Conservation (phyloP, 2,888 invertebrate genomes). For the Latrodectus elegans region DNA sequence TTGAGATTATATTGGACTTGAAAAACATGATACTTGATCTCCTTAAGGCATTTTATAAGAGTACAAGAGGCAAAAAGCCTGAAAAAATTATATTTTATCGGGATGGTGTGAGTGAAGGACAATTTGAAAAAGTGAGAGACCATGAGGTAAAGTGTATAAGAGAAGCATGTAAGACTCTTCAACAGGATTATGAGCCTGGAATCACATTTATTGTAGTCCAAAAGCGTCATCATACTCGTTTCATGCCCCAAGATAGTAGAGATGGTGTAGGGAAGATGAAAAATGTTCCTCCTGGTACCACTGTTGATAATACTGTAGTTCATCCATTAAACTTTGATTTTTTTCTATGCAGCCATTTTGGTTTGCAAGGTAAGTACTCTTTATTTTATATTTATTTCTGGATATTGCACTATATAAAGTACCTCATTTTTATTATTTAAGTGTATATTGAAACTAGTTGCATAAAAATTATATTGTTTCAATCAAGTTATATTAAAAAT, state of each 20-base stretch:
- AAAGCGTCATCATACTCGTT: constrained; percentile 95
- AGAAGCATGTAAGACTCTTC: constrained; percentile 80
- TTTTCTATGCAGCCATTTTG: constrained; percentile 84
- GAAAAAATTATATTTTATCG: constrained; percentile 82
- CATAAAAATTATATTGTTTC: too few relatives aligned
- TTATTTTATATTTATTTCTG: too few relatives aligned
- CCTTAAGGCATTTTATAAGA: constrained; percentile 79
- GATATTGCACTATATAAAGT: too few relatives aligned
- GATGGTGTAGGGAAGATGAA: constrained; percentile 74
- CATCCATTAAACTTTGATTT: constrained; percentile 92
- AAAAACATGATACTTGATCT: constrained; percentile 82
- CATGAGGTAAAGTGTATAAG: constrained; percentile 78
- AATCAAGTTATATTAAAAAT: too few relatives aligned
- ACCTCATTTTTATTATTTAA: too few relatives aligned
- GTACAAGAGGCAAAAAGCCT: constrained; percentile 78
- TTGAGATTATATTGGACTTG: constrained; percentile 77
- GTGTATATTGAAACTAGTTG: too few relatives aligned
- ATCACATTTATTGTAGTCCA: constrained; percentile 95
- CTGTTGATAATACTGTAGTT: constrained; percentile 88
- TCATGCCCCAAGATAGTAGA: constrained; percentile 60
- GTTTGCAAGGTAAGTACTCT: constrained; percentile 75
- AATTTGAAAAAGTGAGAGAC: constrained; percentile 80
- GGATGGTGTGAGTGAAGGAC: constrained; percentile 92
- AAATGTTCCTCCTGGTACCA: constrained; percentile 90
- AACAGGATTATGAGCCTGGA: constrained; percentile 81